These are phyloP conservation scores for Manis pentadactyla DNA, from an alignment of 2,797 vertebrate genomes.

Conservation along the genomic window DNA sequence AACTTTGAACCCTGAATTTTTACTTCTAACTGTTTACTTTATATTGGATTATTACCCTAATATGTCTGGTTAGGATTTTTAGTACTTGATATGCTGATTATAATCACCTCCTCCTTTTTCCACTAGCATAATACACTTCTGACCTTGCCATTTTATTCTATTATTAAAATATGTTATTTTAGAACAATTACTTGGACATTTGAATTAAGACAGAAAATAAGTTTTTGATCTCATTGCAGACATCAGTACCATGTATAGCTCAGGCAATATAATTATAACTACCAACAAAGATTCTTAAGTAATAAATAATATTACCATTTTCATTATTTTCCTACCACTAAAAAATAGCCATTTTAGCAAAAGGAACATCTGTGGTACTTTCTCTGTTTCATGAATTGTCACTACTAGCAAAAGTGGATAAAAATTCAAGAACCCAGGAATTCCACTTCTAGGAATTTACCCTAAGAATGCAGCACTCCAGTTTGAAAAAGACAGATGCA, in stretches of 20 bases:
- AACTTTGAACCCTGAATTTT: not conserved
- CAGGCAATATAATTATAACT: not conserved
- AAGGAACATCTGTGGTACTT: not conserved
- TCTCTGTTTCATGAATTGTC: not conserved
- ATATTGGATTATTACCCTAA: not conserved
- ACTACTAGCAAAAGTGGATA: not conserved
- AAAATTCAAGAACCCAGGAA: not conserved
- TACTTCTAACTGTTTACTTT: not conserved
- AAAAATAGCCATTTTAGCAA: not conserved
- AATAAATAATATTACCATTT: not conserved
- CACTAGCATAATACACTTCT: not conserved
- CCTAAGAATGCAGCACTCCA: no score
- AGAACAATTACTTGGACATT: not conserved
- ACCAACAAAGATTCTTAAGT: not conserved
- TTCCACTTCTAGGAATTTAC: no score
- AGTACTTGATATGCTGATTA: not conserved
- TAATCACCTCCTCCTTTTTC: not conserved
- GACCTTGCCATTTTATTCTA: not conserved
- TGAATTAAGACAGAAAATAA: not conserved
- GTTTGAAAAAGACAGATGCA: no score
- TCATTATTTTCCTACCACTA: not conserved
- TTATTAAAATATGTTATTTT: constrained; percentile 5
- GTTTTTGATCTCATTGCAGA: not conserved
- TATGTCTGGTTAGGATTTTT: not conserved
- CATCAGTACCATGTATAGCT: not conserved